Conservation (phyloP, 1,140 invertebrate species). For the Tetramorium simillimum region DNA sequence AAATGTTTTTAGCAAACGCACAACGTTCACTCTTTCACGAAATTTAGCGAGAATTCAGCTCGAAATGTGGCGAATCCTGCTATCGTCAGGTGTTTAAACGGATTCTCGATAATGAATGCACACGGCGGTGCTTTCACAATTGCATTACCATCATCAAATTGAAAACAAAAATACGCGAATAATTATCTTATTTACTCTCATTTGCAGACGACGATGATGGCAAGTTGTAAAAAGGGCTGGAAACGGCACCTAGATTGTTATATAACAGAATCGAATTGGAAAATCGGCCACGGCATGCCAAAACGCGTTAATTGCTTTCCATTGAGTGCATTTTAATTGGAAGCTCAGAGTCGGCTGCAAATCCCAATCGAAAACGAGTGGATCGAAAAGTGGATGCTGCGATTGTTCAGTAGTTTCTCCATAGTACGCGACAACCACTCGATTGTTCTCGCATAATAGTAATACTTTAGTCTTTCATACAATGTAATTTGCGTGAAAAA, state of each 20-base stretch:
- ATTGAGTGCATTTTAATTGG: conserved; percentile 54
- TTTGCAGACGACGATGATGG: background rate
- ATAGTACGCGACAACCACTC: background rate
- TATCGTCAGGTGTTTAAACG: conserved; percentile 28
- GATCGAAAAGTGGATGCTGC: background rate
- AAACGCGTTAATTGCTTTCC: conserved; percentile 56
- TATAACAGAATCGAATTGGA: conserved; percentile 46
- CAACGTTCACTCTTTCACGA: conserved; percentile 6
- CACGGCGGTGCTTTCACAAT: background rate
- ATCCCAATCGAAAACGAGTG: conserved; percentile 39
- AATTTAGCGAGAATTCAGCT: conserved; percentile 18
- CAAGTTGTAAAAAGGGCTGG: background rate
- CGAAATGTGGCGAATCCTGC: background rate
- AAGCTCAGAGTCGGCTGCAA: conserved; percentile 47
- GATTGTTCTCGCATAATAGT: background rate
- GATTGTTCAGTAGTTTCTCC: conserved; percentile 19
- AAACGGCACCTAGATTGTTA: conserved; percentile 38
- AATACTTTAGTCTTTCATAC: background rate
- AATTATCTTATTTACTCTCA: conserved; percentile 27
- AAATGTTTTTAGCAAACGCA: conserved; percentile 26
- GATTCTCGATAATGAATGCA: conserved; percentile 27
- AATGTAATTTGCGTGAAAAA: background rate
- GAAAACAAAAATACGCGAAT: conserved; percentile 18
- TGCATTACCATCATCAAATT: background rate
- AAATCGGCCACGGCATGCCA: conserved; percentile 12